Conservation (phyloP, 2,888 invertebrate species). For the Eulithis prunata region DNA sequence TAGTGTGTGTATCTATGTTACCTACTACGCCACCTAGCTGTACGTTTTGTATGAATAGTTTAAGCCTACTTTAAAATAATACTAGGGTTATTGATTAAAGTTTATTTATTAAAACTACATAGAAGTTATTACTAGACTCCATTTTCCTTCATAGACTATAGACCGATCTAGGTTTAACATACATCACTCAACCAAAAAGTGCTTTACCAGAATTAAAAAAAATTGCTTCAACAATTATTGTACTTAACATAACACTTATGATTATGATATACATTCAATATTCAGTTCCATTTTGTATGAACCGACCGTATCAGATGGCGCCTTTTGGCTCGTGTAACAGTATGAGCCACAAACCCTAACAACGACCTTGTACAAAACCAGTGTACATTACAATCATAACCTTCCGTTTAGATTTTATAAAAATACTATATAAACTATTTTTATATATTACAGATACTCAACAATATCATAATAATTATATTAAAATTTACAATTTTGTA, state of each 20-base stretch:
- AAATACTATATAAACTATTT: constrained; percentile 66
- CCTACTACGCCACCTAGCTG: too few relatives aligned
- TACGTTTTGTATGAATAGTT: too few relatives aligned
- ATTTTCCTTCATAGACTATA: constrained; percentile 57
- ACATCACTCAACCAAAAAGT: constrained; percentile 76
- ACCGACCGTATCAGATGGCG: constrained; percentile 43
- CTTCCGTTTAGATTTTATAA: constrained; percentile 70
- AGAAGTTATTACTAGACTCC: constrained; percentile 73
- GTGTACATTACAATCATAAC: constrained; percentile 58
- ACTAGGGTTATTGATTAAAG: constrained; percentile 58
- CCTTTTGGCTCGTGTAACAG: constrained; percentile 23
- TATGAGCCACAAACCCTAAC: constrained; percentile 51
- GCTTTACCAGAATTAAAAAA: constrained; percentile 69
- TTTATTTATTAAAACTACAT: constrained; percentile 81
- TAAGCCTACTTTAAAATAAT: constrained; percentile 38
- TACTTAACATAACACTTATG: constrained; percentile 77
- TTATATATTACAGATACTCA: constrained; percentile 80
- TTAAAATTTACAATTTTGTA: constrained; percentile 75
- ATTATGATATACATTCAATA: constrained; percentile 63
- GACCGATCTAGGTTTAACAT: constrained; percentile 69
- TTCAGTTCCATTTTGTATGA: constrained; percentile 44
- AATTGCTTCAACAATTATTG: constrained; percentile 75
- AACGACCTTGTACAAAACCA: constrained; percentile 56
- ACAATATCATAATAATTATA: constrained; percentile 76
- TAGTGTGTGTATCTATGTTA: too few relatives aligned